Percentiles rank a stretch among this genome's conserved stretches.
Conservation (phyloP, 2,113 vertebrate species). For the Coreoperca whiteheadi region DNA sequence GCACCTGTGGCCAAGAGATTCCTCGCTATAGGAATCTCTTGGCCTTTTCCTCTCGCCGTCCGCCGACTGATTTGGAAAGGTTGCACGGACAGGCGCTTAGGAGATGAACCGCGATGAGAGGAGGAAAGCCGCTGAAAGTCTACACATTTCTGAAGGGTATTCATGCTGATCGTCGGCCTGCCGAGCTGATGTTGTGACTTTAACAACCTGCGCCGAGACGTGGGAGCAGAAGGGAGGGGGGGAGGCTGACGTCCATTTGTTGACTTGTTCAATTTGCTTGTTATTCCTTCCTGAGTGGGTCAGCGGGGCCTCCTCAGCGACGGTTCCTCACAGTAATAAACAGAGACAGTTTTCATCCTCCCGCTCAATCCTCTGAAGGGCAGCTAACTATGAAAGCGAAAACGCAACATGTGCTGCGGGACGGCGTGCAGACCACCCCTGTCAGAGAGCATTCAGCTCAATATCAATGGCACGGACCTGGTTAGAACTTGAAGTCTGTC, state of each 20-base stretch:
- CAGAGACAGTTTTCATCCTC: slow-evolving; percentile 69
- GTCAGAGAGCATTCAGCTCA: slow-evolving; percentile 66
- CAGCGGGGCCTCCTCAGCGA: slow-evolving; percentile 48
- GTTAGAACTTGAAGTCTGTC: slow-evolving; percentile 41
- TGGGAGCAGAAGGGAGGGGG: background rate
- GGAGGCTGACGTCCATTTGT: slow-evolving; percentile 64
- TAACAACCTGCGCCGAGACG: background rate
- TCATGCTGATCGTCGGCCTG: slow-evolving; percentile 6
- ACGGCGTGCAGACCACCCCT: slow-evolving; percentile 56
- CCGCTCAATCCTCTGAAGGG: slow-evolving; percentile 45
- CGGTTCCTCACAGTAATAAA: slow-evolving; percentile 62
- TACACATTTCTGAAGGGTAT: slow-evolving; percentile 9
- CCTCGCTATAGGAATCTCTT: slow-evolving; percentile 23
- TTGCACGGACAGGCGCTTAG: slow-evolving; percentile 51
- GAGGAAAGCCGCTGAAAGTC: slow-evolving; percentile 52
- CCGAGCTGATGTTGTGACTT: slow-evolving; percentile 30
- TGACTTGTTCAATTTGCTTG: slow-evolving; percentile 71
- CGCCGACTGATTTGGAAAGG: slow-evolving; percentile 54
- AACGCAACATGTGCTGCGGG: slow-evolving; percentile 64
- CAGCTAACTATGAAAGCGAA: slow-evolving; percentile 53
- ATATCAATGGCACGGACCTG: slow-evolving; percentile 43
- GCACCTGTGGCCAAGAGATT: too few relatives aligned
- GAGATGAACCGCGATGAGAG: slow-evolving; percentile 22
- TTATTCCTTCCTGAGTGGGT: slow-evolving; percentile 65
- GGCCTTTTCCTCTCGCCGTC: slow-evolving; percentile 36